Evolutionary conservation across 2,888 invertebrate genomes (phyloP), one percentile per base, ranked within the genome.

Genomic region (Vandiemenella viatica): DNA sequence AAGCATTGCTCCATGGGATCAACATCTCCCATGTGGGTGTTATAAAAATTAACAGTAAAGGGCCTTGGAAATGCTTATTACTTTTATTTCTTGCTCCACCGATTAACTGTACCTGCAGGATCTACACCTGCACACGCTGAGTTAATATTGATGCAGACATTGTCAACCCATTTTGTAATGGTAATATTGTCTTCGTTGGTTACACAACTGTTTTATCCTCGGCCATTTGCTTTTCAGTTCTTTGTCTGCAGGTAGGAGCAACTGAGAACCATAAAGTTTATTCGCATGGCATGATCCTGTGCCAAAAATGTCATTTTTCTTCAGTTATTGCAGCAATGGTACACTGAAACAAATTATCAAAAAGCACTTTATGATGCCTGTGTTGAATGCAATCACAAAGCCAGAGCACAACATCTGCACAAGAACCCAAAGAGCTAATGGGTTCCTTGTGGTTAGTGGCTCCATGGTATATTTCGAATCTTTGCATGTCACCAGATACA

Each of bases 1-100:
- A 50, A 38, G 21, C 17, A 20, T n/a, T 17, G 32, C 10, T 49
- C 50, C 23, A 43, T 43, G 7, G 41, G 43, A 15, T 50, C 50
- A 8, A 50, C 50, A 10, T 43, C 48, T 43, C 50, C 43, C 48
- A 50, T 49, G 37, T 37, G 37, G 5, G 16, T 43, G 19, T 49
- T 50, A 19, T 50, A 50, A 15, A 42, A 6, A 3, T 23, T n/a
- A 17, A 50, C 26, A 13, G 37, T 21, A 16, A 16, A 42, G 2
- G 50, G 48, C 13, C 22, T 16, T 5, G 26, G 32, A 21, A 49
- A 21, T 37, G 13, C 21, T 19, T 19, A 21, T 49, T 15, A n/a
- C n/a, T n/a, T n/a, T n/a, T 38, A 15, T 21, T 47, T 48, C 10
- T 16, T 26, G 32, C 37, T 48, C 21, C 17, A 48, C 5, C 48